Evolutionary conservation across 2,888 invertebrate genomes (phyloP).

Genomic region (Calliscelio sp.): DNA sequence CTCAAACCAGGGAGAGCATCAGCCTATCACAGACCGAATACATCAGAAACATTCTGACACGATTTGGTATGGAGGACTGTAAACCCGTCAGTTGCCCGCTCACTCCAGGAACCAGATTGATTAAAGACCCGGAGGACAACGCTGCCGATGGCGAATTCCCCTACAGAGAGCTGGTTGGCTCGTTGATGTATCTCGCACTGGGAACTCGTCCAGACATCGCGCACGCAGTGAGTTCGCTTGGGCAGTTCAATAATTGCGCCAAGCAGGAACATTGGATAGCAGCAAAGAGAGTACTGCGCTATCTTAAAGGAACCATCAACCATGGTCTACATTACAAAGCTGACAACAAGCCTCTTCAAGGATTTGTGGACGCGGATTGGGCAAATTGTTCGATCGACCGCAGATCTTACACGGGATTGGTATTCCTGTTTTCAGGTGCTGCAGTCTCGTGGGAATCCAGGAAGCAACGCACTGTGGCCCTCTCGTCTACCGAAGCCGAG

Average conservation of each 20-base stretch:
- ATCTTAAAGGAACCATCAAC: constrained; percentile 2
- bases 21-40: background rate
- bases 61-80: background rate
- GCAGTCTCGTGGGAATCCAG: constrained; percentile 31
- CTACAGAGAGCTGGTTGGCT: constrained; percentile 23
- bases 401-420: constrained; percentile 32
- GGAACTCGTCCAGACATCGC: constrained; percentile 34
- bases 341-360: background rate
- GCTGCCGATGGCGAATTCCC: background rate
- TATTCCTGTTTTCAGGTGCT: background rate
- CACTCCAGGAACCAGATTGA: background rate
- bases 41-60: background rate
- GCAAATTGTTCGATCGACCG: constrained; percentile 29
- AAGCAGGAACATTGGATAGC: constrained; percentile 5
- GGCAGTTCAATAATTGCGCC: constrained; percentile 8
- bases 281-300: constrained; percentile 17
- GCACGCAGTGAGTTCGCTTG: constrained; percentile 16
- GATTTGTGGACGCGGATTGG: constrained; percentile 46
- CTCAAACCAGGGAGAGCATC: background rate
- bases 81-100: background rate
- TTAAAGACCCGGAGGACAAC: background rate
- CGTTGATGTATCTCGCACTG: constrained; percentile 8
- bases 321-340: background rate
- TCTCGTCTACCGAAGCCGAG: no score
- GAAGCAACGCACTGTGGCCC: constrained; percentile 15